A percentile compares a stretch with the other conserved stretches of the same genome.
Conservation (phyloP, 2,797 vertebrate species). For the Pogoniulus pusillus region DNA sequence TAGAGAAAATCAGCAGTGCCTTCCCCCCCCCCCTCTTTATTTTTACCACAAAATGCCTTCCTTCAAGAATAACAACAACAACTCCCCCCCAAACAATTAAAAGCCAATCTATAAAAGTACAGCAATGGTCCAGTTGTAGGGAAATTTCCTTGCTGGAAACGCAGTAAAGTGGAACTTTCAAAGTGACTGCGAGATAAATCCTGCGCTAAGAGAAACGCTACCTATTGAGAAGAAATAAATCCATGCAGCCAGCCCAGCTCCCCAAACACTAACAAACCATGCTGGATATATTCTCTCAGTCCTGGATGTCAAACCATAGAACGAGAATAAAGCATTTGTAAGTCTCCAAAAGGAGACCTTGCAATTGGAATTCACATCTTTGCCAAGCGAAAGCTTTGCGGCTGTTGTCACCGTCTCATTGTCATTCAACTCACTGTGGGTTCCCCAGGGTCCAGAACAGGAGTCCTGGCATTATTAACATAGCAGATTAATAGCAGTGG, state of each 20-base stretch:
- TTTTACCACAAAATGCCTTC: not conserved
- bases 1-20: not conserved
- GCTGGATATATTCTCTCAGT: conserved; percentile 1
- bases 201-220: not conserved
- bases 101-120: not conserved
- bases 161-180: conserved; percentile 23
- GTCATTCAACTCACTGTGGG: conserved; percentile 75
- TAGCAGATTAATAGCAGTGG: conserved; percentile 88
- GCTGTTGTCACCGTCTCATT: conserved; percentile 75
- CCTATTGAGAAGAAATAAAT: conserved; percentile 21
- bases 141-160: not conserved
- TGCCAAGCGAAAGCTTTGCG: conserved; percentile 31
- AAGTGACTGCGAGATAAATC: not conserved
- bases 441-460: conserved; percentile 73
- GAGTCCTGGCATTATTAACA: conserved; percentile 86
- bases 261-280: not conserved
- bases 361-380: conserved; percentile 34
- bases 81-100: not conserved
- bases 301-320: conserved; percentile 15
- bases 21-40: not conserved
- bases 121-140: not conserved
- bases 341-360: conserved; percentile 49
- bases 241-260: not conserved
- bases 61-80: not conserved
- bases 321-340: conserved; percentile 11